Evolutionary conservation across 2,888 invertebrate genomes (phyloP).

Genomic region (Drosophila rellima): DNA sequence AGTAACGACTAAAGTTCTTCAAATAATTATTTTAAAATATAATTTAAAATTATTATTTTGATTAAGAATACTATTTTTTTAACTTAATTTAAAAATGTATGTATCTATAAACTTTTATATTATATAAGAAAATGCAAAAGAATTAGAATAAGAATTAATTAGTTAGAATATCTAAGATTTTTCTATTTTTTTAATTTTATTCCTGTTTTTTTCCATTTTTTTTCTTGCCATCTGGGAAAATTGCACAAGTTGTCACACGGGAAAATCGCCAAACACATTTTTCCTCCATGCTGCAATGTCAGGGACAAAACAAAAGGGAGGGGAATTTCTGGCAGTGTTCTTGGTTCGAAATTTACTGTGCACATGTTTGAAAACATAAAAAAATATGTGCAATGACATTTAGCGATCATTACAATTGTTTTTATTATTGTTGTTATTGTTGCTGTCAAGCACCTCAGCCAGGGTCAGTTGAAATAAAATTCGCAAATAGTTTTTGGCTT

Average conservation of each 20-base stretch:
- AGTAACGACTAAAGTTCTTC: not conserved
- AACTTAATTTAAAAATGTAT: too few relatives aligned
- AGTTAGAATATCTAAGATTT: too few relatives aligned
- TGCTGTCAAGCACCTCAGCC: constrained; percentile 71
- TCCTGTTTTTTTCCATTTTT: constrained; percentile 21
- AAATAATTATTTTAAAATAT: too few relatives aligned
- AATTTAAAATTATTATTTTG: too few relatives aligned
- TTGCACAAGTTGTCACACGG: constrained; percentile 38
- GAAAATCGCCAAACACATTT: constrained; percentile 36
- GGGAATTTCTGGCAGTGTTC: constrained; percentile 62
- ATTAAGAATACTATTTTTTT: too few relatives aligned
- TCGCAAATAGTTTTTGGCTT: constrained; percentile 63
- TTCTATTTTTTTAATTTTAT: too few relatives aligned
- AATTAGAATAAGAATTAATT: too few relatives aligned
- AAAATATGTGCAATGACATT: constrained; percentile 51
- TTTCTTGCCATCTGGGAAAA: constrained; percentile 28
- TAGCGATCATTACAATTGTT: constrained; percentile 50
- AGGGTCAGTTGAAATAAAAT: constrained; percentile 57
- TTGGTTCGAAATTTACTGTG: constrained; percentile 58
- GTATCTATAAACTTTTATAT: too few relatives aligned
- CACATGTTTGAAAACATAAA: constrained; percentile 64
- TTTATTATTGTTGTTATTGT: constrained; percentile 34
- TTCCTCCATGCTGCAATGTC: constrained; percentile 65
- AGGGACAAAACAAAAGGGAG: constrained; percentile 53
- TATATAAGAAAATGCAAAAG: too few relatives aligned